A percentile compares a stretch with the other conserved stretches of the same genome.
These are phyloP conservation scores for Lagopus leucura DNA, from an alignment of 2,113 vertebrate genomes.

Conservation along the genomic window DNA sequence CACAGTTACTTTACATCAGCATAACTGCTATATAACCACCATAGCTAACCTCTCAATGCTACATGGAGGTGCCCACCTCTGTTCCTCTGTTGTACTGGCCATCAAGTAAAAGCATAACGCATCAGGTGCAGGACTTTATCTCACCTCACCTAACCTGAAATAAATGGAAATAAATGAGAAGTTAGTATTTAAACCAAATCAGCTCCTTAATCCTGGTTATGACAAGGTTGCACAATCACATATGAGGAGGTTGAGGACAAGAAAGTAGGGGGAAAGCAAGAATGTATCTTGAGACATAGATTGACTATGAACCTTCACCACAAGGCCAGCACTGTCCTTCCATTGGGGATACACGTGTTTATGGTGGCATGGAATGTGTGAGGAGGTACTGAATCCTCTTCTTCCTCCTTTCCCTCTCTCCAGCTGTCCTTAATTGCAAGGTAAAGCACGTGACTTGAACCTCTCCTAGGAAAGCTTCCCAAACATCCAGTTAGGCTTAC, in stretches of 20 bases:
- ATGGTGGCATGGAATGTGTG: background rate
- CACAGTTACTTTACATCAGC: background rate
- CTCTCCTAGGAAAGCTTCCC: background rate
- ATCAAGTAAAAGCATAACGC: background rate
- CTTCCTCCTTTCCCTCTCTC: background rate
- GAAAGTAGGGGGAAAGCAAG: background rate
- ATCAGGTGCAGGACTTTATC: background rate
- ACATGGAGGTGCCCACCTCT: background rate
- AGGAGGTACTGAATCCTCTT: rapidly evolving
- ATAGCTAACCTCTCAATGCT: background rate
- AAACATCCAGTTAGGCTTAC: background rate
- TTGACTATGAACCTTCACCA: background rate
- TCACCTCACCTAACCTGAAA: background rate
- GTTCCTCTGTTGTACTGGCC: background rate
- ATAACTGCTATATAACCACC: background rate
- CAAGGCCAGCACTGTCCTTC: background rate
- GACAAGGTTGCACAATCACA: background rate
- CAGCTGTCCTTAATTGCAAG: background rate
- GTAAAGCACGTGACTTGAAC: background rate
- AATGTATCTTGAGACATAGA: background rate
- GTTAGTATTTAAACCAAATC: background rate
- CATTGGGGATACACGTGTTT: background rate
- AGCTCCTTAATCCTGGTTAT: background rate
- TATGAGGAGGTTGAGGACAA: background rate
- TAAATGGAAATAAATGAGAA: background rate